Base-by-base conservation (phyloP, 2,888 invertebrate genomes). In the Lycia hirtaria region DNA sequence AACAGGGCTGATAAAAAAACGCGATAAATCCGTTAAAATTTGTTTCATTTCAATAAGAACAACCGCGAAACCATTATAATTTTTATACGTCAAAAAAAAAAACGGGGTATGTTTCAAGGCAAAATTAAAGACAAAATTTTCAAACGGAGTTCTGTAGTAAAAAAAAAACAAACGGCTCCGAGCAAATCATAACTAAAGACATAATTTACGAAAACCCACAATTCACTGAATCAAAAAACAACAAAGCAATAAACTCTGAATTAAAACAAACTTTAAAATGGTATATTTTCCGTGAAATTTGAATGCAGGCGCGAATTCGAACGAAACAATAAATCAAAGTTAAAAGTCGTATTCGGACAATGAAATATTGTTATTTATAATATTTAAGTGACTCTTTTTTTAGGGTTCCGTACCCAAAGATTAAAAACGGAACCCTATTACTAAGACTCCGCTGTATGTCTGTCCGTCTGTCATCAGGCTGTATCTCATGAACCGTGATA, bases 261-360 rank as follows among this genome's bases (percentile, higher is more conserved):
- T 33, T 37, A 19, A 38, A 49, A 49, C 49, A 20, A 49, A 49
- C 28, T 52, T 44, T 37, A 20, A 52, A 53, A 32, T 33, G 33
- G 32, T 19, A 40, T 41, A 40, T 48, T 37, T 37, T 48, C 17
- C 14, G 48, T 26, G 35, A 48, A 48, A 28, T 48, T 48, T 19
- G 3, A 24, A 48, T 19, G 30, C 20, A 28, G 32, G 32, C n/a
- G 20, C 2, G 22, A 38, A 48, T 14, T 26, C 15, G 48, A 10
- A 48, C 26, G 26, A 37, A 26, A 48, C 26, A 26, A 37, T 48
- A 48, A 48, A 48, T 26, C 44, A 44, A 32, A 12, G 44, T 12
- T 12, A 9, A 32, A 32, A 20, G 12, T n/a, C 14, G 20, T 7
- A 12, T 17, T 43, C 2, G 28, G 30, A 43, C 6, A 4, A 10